These are phyloP conservation scores for Pseudocheirus occidentalis DNA, from an alignment of 2,797 vertebrate species.

Conservation along the genomic window DNA sequence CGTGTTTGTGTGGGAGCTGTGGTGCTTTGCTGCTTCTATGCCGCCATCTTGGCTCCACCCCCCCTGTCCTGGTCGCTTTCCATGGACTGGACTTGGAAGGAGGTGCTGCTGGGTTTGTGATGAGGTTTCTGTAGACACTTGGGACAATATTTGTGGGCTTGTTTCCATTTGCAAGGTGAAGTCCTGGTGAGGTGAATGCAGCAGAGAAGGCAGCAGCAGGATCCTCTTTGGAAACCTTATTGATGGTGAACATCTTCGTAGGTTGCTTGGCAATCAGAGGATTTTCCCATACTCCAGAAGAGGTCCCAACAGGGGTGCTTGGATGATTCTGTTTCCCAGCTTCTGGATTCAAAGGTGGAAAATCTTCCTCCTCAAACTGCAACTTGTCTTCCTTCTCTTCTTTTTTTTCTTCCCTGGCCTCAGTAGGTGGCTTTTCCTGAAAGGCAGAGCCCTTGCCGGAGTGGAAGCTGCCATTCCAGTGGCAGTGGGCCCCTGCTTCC, in stretches of 20 bases:
- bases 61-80: too few species aligned
- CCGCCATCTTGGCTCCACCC: too few species aligned
- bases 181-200: constrained; percentile 93
- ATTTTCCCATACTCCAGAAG: constrained; percentile 99
- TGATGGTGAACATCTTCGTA: constrained; percentile 99
- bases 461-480: constrained; percentile 97
- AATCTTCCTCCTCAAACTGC: constrained; percentile 95
- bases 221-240: constrained; percentile 99
- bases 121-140: constrained; percentile 99
- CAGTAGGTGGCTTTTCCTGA: constrained; percentile 96
- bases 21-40: too few species aligned
- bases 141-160: constrained; percentile 93
- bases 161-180: constrained; percentile 94
- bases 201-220: constrained; percentile 95
- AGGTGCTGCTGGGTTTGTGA: constrained; percentile 96
- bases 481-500: constrained; percentile 92
- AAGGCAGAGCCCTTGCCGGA: constrained; percentile 93
- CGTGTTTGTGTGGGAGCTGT: too few species aligned
- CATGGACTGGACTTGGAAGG: constrained; percentile 88
- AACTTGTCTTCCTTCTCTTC: constrained; percentile 93
- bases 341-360: constrained; percentile 98
- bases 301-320: constrained; percentile 93
- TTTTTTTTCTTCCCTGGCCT: constrained; percentile 93
- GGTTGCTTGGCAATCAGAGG: constrained; percentile 98
- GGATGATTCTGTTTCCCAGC: constrained; percentile 94